These are phyloP conservation scores for Helarctos malayanus DNA, from an alignment of 2,797 vertebrate species.

Conservation along the genomic window DNA sequence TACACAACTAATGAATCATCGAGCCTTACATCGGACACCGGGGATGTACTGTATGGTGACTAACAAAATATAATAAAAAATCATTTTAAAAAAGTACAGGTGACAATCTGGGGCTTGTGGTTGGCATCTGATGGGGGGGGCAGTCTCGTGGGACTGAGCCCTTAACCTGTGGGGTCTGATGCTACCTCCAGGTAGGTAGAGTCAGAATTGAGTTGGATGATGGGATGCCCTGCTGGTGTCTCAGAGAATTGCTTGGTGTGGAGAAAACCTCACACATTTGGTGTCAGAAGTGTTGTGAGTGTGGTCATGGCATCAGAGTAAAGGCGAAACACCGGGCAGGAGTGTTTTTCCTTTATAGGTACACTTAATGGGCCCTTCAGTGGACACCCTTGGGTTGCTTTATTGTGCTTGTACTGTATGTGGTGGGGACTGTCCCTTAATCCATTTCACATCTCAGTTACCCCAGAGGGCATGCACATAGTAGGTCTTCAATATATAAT, in stretches of 20 bases:
- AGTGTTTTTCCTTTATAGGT: background rate
- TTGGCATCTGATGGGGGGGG: background rate
- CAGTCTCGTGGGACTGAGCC: background rate
- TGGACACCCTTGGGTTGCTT: rapidly evolving
- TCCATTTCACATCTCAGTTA: background rate
- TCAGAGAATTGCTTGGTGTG: background rate
- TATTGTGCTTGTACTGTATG: background rate
- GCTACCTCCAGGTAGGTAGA: background rate
- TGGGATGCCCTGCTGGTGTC: background rate
- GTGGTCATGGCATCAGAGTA: background rate
- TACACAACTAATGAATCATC: too few relatives aligned
- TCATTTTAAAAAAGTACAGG: background rate
- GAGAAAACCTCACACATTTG: background rate
- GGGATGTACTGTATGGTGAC: too few relatives aligned
- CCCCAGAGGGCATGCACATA: background rate
- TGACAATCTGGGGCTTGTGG: background rate
- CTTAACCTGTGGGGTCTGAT: background rate
- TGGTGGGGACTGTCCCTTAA: background rate
- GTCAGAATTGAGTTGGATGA: background rate
- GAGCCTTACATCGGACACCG: too few relatives aligned
- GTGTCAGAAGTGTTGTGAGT: background rate
- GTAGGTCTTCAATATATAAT: background rate
- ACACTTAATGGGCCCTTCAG: background rate
- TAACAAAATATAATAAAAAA: too few relatives aligned
- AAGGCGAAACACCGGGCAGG: background rate